A percentile compares a stretch with the other conserved stretches of the same genome.
Conservation (phyloP, 2,888 invertebrate genomes). For the Sphaerophoria taeniata region DNA sequence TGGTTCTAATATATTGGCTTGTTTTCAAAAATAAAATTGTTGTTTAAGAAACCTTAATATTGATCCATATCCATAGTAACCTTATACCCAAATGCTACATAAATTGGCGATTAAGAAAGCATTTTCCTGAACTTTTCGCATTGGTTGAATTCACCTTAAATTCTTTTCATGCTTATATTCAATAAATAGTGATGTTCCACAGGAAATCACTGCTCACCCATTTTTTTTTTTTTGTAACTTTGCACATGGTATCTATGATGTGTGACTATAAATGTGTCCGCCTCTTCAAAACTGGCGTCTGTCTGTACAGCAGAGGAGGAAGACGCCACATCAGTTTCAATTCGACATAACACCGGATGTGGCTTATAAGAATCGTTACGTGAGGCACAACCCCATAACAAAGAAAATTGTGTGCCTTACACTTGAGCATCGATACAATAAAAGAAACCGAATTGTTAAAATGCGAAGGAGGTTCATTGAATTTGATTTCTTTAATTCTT, state of each 20-base stretch:
- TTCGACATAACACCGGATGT: constrained; percentile 69
- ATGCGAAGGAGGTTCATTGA: constrained; percentile 40
- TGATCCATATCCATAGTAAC: too few species aligned
- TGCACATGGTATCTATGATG: constrained; percentile 59
- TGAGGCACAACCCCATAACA: constrained; percentile 19
- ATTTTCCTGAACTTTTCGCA: background rate
- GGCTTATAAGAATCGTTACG: constrained; percentile 62
- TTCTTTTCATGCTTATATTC: background rate
- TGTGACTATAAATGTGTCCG: constrained; percentile 50
- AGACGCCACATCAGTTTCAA: constrained; percentile 47
- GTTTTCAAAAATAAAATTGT: too few species aligned
- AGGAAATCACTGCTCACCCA: constrained; percentile 47
- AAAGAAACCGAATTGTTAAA: constrained; percentile 56
- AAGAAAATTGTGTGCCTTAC: constrained; percentile 55
- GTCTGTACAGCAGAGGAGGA: constrained; percentile 27
- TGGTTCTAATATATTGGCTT: too few species aligned
- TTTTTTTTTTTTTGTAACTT: constrained; percentile 31
- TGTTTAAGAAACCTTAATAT: too few species aligned
- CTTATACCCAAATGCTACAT: too few species aligned
- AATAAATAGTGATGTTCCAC: constrained; percentile 35
- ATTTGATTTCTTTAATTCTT: constrained; percentile 23
- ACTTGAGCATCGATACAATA: constrained; percentile 49
- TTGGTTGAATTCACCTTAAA: constrained; percentile 14
- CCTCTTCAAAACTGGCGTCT: constrained; percentile 57
- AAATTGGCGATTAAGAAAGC: too few species aligned